Evolutionary conservation across 2,888 invertebrate genomes (phyloP).

Genomic region (Eupithecia subfuscata): DNA sequence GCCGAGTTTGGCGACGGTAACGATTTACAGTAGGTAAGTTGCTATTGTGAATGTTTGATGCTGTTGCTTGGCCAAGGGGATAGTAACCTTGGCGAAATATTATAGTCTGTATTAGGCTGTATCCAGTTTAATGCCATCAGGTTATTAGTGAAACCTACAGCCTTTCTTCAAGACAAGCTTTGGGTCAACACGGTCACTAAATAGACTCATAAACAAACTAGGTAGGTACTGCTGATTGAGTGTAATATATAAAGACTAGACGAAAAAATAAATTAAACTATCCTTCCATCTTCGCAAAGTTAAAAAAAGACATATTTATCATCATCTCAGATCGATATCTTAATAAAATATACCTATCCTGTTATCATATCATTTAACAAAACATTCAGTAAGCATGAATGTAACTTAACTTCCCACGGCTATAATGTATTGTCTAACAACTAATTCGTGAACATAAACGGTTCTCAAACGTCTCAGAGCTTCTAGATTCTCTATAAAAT

Average conservation of each 20-base stretch:
- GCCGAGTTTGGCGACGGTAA: constrained; percentile 30
- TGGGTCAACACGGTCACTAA: neutral
- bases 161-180: neutral
- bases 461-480: neutral
- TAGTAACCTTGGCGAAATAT: neutral
- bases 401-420: neutral
- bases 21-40: constrained; percentile 33
- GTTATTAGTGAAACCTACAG: neutral
- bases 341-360: too few species aligned
- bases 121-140: neutral
- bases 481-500: neutral
- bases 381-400: neutral
- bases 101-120: neutral
- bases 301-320: too few species aligned
- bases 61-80: constrained; percentile 7
- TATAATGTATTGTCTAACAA: neutral
- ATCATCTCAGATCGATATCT: too few species aligned
- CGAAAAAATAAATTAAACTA: too few species aligned
- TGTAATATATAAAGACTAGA: too few species aligned
- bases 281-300: too few species aligned
- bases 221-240: too few species aligned
- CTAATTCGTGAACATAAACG: too few species aligned
- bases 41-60: constrained; percentile 9
- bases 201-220: neutral
- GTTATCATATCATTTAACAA: too few species aligned